Base-by-base conservation (phyloP, 2,113 vertebrate genomes). In the Ifrita kowaldi region DNA sequence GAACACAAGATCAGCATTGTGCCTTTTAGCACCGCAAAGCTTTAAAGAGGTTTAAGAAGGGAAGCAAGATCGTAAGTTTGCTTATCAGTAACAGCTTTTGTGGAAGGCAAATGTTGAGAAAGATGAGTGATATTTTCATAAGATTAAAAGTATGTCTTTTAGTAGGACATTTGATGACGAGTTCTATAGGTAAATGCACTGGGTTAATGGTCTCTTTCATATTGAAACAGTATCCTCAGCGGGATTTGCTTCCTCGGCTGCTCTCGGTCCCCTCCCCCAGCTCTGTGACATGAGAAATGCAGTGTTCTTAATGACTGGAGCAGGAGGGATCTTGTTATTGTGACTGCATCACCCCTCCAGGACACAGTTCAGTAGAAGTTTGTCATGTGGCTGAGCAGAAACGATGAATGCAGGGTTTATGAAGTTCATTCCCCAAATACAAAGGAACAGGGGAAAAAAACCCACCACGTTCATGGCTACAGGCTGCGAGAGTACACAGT, bases 341-440 rank as follows among this genome's bases (percentile, higher is more conserved):
- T 68, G 94, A 70, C 87, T 95, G 68, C 93, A 92, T 93, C 91
- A 92, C 83, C 94, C 91, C 94, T 96, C 46, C 87, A 96, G 91
- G 95, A 97, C 86, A 97, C 96, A 96, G 96, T 95, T 97, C 96
- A 97, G 94, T 95, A 94, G 89, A 89, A 95, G 74, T 93, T 93
- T 96, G 89, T 95, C 94, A 97, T 90, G 96, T 96, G 96, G 92
- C 92, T 88, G 88, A 80, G 88, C 83, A 95, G 82, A 80, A 94
- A 63, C 90, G 46, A 95, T 97, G 95, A 97, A 97, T 97, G 79
- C 82, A 83, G 85, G 95, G 92, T 96, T 97, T 95, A 95, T 92
- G 93, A 93, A 96, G 95, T 95, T 96, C 95, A 95, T 90, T 96
- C 93, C 91, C 89, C 94, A 95, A 95, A 92, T 89, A 96, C 94